Base-by-base conservation (phyloP, 2,888 invertebrate species). In the Pemphredon lugubris region DNA sequence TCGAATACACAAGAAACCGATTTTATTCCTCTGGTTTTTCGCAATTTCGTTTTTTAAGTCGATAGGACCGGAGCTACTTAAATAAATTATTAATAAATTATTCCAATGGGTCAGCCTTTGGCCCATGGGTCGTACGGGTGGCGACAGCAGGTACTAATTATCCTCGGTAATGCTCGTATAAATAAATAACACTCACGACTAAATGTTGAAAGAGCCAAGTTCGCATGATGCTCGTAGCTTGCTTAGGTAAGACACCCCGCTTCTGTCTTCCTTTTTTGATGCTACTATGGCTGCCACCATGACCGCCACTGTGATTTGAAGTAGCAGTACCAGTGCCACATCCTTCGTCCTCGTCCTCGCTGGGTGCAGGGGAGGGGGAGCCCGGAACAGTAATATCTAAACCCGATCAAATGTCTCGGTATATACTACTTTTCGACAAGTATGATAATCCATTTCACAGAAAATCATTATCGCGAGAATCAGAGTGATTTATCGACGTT, bases 171-270 rank as follows among this genome's bases (percentile, higher is more conserved):
- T n/a, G n/a, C n/a, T n/a, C n/a, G n/a, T n/a, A n/a, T n/a, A n/a
- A n/a, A n/a, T n/a, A n/a, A n/a, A n/a, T n/a, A n/a, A n/a, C 75
- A 90, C 94, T 93, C 90, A 97, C 98, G 90, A 97, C 97, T 85
- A 98, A 93, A 90, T 98, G 98, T 89, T 98, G 97, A 91, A 98
- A 98, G 75, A 98, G 93, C 98, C 98, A 98, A 57, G 97, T 96
- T 76, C 98, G 91, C 97, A 98, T 97, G 76, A 97, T 97, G 90
- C 97, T 97, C 57, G 98, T 98, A 77, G 98, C 98, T 88, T 97
- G 96, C 86, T 98, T 95, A 30, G 98, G 98, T 85, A 98, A 92
- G 78, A 98, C 97, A 11, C 98, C 98, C 11, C 98, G 92, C 91
- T 96, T 96, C 84, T 94, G 95, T 83, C 94, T 92, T 77, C 93